Evolutionary conservation across 1,140 invertebrate genomes (phyloP), one percentile per base, ranked within the genome.

Genomic region (Chymomyza costata): DNA sequence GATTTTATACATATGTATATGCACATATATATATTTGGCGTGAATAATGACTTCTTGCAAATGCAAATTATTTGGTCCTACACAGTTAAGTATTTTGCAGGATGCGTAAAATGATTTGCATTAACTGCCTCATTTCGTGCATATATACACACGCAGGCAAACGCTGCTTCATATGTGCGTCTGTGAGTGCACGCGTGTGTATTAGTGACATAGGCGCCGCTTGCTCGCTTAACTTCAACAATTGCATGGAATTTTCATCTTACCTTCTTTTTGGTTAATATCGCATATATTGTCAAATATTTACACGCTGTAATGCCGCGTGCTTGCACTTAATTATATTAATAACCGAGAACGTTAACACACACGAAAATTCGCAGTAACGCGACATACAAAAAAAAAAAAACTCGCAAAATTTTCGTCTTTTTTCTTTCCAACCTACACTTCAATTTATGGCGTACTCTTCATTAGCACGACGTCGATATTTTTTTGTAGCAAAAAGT

Each of bases 351-450:
- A n/a, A n/a, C n/a, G n/a, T n/a, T n/a, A n/a, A n/a, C n/a, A n/a
- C n/a, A n/a, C n/a, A n/a, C n/a, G n/a, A n/a, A n/a, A n/a, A 25
- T 8, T 25, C 8, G 3, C 3, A 25, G 21, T 25, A 25, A 5
- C 8, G 56, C 43, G 56, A 50, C 43, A 60, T n/a, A 60, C 28
- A 37, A 32, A 25, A 10, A 47, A 41, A 30, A 53, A 47, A 57
- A 60, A 21, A 49, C 25, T 49, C 45, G 52, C 44, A 60, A 60
- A 48, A 21, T 59, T 52, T 48, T 30, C 14, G 47, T 44, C 32
- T 13, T 61, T 61, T 56, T 50, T 57, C 53, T 61, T 57, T 56
- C 58, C 57, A 61, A 61, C 57, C 57, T 61, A 49, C 57, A 55
- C 57, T 49, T 55, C 37, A 56, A 56, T 45, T 50, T 61, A 48